Evolutionary conservation across 1,140 invertebrate genomes (phyloP).

Genomic region (Sitophilus oryzae): DNA sequence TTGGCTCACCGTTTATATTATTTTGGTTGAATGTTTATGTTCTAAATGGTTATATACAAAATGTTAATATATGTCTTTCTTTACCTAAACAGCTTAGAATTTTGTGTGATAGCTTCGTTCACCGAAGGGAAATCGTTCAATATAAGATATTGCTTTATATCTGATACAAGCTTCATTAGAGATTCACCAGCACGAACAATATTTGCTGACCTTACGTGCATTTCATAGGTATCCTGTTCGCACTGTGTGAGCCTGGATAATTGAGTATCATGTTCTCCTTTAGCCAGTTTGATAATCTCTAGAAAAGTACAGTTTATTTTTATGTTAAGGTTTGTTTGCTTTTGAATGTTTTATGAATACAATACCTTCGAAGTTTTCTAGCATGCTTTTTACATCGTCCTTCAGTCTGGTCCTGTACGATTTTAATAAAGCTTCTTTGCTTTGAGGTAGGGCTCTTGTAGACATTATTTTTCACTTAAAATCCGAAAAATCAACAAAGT

Average conservation of each 20-base stretch:
- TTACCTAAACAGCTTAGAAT: conserved; percentile 73
- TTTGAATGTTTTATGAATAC: not conserved
- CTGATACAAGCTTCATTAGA: conserved; percentile 91
- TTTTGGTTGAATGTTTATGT: no score
- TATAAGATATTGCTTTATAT: conserved; percentile 95
- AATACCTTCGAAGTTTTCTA: conserved; percentile 91
- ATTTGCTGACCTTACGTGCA: conserved; percentile 92
- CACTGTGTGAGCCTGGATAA: conserved; percentile 81
- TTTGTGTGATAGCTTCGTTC: conserved; percentile 89
- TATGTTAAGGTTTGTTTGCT: no score
- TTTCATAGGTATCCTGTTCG: conserved; percentile 93
- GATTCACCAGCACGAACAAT: conserved; percentile 93
- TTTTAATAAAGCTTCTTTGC: conserved; percentile 89
- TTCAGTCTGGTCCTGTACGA: conserved; percentile 88
- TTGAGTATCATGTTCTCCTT: conserved; percentile 89
- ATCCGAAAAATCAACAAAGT: no score
- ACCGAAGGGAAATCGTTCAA: conserved; percentile 96
- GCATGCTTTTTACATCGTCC: conserved; percentile 93
- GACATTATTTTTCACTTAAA: conserved; percentile 41
- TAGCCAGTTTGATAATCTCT: conserved; percentile 91
- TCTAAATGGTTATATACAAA: no score
- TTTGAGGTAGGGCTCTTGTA: conserved; percentile 70
- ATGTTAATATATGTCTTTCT: no score
- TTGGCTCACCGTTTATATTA: no score
- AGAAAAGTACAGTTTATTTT: no score